A percentile compares a stretch with the other conserved stretches of the same genome.
These are phyloP conservation scores for Exaiptasia diaphana DNA, from an alignment of 64 coral and sea anemone species.

Conservation along the genomic window DNA sequence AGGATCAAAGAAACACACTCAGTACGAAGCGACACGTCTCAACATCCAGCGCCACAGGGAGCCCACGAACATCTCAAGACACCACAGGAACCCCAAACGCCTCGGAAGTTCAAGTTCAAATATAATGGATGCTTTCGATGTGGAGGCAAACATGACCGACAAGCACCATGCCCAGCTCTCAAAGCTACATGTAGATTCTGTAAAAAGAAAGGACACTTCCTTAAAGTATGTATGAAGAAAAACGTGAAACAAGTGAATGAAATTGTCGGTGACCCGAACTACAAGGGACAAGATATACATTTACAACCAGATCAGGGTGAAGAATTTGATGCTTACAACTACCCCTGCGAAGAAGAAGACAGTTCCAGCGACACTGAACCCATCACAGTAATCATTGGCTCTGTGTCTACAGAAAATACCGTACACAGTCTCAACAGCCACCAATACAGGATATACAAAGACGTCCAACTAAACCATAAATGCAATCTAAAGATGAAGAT, in stretches of 20 bases:
- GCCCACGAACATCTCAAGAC: too few relatives aligned
- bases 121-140: neutral
- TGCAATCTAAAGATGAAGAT: slow-evolving; percentile 9
- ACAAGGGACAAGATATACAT: slow-evolving; percentile 28
- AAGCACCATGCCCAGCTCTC: neutral
- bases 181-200: slow-evolving; percentile 13
- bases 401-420: slow-evolving; percentile 19
- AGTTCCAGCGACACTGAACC: slow-evolving; percentile 9
- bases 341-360: neutral
- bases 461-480: slow-evolving; percentile 10
- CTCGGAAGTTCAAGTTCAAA: slow-evolving; percentile 28
- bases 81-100: too few relatives aligned
- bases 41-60: neutral
- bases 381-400: slow-evolving; percentile 10
- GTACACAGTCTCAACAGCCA: slow-evolving; percentile 20
- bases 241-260: slow-evolving; percentile 11
- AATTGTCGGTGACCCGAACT: slow-evolving; percentile 22
- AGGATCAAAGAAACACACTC: neutral
- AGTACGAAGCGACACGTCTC: neutral
- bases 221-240: slow-evolving; percentile 26
- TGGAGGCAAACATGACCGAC: neutral
- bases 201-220: slow-evolving; percentile 8
- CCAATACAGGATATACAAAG: slow-evolving; percentile 22
- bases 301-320: neutral
- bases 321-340: neutral